Conservation (phyloP, 2,113 vertebrate genomes). For the Phrynosoma platyrhinos region DNA sequence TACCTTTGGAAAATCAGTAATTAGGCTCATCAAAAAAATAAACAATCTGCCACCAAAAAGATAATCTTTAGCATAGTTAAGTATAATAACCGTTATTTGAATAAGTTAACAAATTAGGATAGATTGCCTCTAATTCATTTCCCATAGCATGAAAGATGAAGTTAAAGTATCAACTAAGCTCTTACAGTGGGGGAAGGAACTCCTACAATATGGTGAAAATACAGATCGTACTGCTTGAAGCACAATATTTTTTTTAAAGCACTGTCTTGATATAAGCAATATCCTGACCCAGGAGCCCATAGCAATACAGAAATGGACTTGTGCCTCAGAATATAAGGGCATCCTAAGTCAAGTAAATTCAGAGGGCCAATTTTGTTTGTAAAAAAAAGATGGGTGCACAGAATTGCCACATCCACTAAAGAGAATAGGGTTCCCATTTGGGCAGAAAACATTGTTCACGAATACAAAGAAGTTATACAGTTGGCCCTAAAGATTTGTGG, state of each 20-base stretch:
- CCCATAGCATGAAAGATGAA: slow-evolving; percentile 84
- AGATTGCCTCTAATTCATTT: slow-evolving; percentile 88
- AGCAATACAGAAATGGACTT: not conserved
- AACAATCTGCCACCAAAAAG: slow-evolving; percentile 89
- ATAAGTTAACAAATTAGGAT: slow-evolving; percentile 89
- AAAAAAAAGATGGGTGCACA: not conserved
- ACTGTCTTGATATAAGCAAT: slow-evolving; percentile 62
- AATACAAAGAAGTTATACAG: not conserved
- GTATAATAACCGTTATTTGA: slow-evolving; percentile 90
- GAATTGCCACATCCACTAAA: not conserved
- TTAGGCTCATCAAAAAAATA: slow-evolving; percentile 89
- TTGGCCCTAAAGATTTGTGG: too few relatives aligned
- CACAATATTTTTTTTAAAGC: not conserved
- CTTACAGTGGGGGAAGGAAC: slow-evolving; percentile 66
- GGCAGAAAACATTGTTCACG: not conserved
- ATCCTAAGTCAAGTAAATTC: not conserved
- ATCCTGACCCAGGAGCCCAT: slow-evolving; percentile 14
- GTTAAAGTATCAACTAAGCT: slow-evolving; percentile 76
- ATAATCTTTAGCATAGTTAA: slow-evolving; percentile 89
- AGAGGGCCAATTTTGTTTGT: not conserved
- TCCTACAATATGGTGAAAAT: slow-evolving; percentile 61
- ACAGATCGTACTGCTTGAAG: slow-evolving; percentile 37
- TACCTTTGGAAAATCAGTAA: slow-evolving; percentile 89
- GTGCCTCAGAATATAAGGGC: not conserved
- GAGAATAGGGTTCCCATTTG: not conserved